A percentile compares a stretch with the other conserved stretches of the same genome.
phyloP scores from a whole-genome alignment of 1,140 invertebrate species.

The Zaprionus capensis region DNA sequence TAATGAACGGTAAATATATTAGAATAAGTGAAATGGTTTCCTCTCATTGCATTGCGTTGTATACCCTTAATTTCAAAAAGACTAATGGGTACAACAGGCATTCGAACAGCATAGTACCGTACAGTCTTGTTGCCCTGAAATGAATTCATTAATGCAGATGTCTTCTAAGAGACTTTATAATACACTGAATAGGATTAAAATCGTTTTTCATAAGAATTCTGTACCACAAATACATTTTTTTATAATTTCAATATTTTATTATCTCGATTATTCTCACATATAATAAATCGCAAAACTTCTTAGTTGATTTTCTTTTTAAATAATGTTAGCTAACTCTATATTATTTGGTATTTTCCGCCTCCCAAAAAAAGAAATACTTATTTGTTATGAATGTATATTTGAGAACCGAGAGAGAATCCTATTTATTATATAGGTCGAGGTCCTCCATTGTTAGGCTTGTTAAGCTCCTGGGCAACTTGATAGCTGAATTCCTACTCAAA shows the following conservation, averaged over 20 bases:
- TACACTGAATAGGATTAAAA: no score
- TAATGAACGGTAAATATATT: no score
- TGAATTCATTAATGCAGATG: no score
- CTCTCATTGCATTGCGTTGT: no score
- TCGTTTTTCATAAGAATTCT: neutral
- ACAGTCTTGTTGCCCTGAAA: no score
- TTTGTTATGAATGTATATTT: slow-evolving; percentile 24
- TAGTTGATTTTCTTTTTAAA: slow-evolving; percentile 20
- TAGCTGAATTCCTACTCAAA: slow-evolving; percentile 35
- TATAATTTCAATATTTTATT: slow-evolving; percentile 22
- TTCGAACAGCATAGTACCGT: no score
- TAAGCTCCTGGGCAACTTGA: slow-evolving; percentile 37
- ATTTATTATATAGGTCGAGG: slow-evolving; percentile 50
- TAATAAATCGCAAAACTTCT: slow-evolving; percentile 13
- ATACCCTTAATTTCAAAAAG: no score
- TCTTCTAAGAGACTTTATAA: no score
- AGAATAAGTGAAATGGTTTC: no score
- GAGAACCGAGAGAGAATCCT: slow-evolving; percentile 32
- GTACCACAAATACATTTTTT: neutral
- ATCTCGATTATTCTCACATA: slow-evolving; percentile 29
- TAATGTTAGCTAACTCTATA: slow-evolving; percentile 27
- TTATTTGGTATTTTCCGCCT: slow-evolving; percentile 57
- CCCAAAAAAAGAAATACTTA: slow-evolving; percentile 39
- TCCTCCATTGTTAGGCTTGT: slow-evolving; percentile 26
- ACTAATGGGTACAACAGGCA: no score